Evolutionary conservation across 2,888 invertebrate species (phyloP).

Genomic region (Lottia gigantea): DNA sequence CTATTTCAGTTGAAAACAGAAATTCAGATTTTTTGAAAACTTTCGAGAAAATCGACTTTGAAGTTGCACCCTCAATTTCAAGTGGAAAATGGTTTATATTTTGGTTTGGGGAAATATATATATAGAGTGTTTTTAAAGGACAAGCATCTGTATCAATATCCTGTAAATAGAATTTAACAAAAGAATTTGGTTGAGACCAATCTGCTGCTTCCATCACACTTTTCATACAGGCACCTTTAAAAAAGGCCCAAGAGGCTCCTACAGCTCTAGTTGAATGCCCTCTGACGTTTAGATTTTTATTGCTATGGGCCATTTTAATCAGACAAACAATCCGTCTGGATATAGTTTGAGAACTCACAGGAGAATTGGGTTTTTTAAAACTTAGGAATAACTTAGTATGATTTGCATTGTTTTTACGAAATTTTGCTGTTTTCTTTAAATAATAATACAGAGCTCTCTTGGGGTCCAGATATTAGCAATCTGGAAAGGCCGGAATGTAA

Average conservation of each 20-base stretch:
- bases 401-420: not conserved
- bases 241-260: not conserved
- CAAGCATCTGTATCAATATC: not conserved
- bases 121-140: not conserved
- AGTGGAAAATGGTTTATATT: no score
- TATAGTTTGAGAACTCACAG: not conserved
- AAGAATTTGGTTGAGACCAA: not conserved
- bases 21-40: no score
- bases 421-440: not conserved
- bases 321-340: not conserved
- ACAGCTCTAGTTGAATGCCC: constrained; percentile 3
- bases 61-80: no score
- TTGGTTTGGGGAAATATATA: no score
- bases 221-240: not conserved
- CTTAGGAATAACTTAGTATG: not conserved
- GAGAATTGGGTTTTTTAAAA: not conserved
- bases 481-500: not conserved
- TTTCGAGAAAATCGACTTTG: no score
- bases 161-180: not conserved
- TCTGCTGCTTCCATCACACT: not conserved
- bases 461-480: no score
- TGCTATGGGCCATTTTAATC: not conserved
- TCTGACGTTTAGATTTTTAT: not conserved
- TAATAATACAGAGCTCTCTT: not conserved
- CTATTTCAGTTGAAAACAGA: no score